Base-by-base conservation (phyloP, 1,140 invertebrate species). In the Proctacanthus coquilletti region DNA sequence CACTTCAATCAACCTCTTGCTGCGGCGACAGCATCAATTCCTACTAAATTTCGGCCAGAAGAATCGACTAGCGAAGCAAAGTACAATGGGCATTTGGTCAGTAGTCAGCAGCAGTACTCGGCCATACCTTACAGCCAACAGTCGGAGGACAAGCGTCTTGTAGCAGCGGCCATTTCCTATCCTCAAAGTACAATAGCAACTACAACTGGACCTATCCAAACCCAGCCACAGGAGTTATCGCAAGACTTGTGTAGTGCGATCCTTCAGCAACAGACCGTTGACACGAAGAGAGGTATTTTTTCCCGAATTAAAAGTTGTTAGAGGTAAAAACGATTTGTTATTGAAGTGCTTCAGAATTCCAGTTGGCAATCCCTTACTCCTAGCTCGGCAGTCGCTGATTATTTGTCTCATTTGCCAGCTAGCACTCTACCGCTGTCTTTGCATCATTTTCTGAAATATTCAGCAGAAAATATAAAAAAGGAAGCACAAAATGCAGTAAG, bases 401-500 rank as follows among this genome's bases (percentile, higher is more conserved):
- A 85, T 58, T 66, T 86, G 34, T 80, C 79, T 34, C 74, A 78
- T 50, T 56, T 80, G 43, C 75, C 75, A 23, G 72, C 77, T 19
- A 77, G 74, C 29, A 81, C 80, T 3, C 52, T 84, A 46, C 80
- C 80, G 1, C 55, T 86, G 18, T 82, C 79, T 30, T 61, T 87
- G 21, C 82, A 87, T 48, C 81, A 86, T 53, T 80, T 85, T 48
- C 68, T 86, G 14, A 85, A 85, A 57, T 84, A 84, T 55, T 84
- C 81, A 2, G 76, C 77, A 1, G 78, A 80, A 49, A 77, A 67
- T 42, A 80, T 80, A 34, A 81, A 81, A 41, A 77, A 80, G 49
- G 77, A 80, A 46, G 65, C 68, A 2, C 56, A 59, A 45, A 58
- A 55, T 48, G 56, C 54, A 44, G 53, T 58, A 47, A 44, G 45